Conservation (phyloP, 2,113 vertebrate species). For the Mustelus asterias region DNA sequence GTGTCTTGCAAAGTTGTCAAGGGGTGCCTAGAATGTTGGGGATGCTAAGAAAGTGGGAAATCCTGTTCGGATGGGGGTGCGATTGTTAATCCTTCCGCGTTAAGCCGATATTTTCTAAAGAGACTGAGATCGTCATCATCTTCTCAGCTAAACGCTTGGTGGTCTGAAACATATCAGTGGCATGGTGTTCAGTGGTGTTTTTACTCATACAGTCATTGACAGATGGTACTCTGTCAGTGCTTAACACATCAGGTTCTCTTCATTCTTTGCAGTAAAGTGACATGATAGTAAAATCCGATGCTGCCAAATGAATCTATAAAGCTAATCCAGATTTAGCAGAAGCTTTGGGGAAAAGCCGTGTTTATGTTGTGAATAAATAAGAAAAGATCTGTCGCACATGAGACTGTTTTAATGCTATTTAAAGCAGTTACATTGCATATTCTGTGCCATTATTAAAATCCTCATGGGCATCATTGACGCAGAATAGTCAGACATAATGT, state of each 20-base stretch:
- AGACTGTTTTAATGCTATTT: neutral
- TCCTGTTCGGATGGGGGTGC: neutral
- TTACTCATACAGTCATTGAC: neutral
- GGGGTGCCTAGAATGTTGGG: neutral
- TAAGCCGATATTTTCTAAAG: neutral
- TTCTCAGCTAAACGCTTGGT: neutral
- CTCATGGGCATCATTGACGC: too few relatives aligned
- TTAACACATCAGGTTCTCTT: neutral
- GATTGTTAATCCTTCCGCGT: neutral
- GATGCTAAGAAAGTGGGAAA: too few relatives aligned
- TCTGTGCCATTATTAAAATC: neutral
- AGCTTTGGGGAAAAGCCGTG: neutral
- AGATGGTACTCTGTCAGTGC: neutral
- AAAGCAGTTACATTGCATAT: neutral
- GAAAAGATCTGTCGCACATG: neutral
- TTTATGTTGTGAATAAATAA: neutral
- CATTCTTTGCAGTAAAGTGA: neutral
- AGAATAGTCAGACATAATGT: neutral
- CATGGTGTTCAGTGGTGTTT: too few relatives aligned
- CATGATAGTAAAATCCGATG: neutral
- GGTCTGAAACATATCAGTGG: neutral
- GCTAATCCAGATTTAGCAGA: neutral
- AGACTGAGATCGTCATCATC: neutral
- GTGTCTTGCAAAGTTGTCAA: neutral
- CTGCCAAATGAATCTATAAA: neutral